Evolutionary conservation across 2,797 vertebrate genomes (phyloP).

Genomic region (Myoxocephalus aenaeus): DNA sequence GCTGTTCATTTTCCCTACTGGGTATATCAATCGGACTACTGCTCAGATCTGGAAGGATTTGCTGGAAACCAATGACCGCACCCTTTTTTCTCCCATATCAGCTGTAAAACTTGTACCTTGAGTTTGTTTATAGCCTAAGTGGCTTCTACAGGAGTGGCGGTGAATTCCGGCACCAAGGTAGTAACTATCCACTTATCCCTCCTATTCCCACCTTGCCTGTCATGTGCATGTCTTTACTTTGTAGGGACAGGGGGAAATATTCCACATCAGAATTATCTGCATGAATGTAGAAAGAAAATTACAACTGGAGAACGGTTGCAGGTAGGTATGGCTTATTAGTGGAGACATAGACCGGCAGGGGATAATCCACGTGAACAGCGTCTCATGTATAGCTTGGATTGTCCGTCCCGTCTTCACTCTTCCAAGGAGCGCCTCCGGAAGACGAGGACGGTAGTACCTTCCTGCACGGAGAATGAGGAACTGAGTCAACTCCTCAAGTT

Average conservation of each 20-base stretch:
- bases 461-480: slow-evolving; percentile 43
- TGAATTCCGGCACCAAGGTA: not conserved
- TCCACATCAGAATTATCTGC: not conserved
- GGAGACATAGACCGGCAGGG: not conserved
- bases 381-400: slow-evolving; percentile 58
- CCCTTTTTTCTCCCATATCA: not conserved
- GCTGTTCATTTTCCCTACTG: not conserved
- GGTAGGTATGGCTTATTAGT: not conserved
- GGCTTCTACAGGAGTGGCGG: slow-evolving; percentile 59
- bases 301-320: not conserved
- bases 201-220: not conserved
- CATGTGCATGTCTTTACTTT: not conserved
- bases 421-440: slow-evolving; percentile 33
- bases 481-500: slow-evolving; percentile 31
- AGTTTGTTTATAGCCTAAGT: slow-evolving; percentile 58
- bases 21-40: not conserved
- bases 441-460: slow-evolving; percentile 68
- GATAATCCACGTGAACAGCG: not conserved
- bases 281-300: not conserved
- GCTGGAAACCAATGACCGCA: not conserved
- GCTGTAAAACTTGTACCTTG: slow-evolving; percentile 71
- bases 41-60: not conserved
- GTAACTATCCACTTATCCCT: not conserved
- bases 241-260: not conserved
- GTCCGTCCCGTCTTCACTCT: not conserved